Evolutionary conservation across 2,113 vertebrate genomes (phyloP).

Genomic region (Dryoscopus gambensis): DNA sequence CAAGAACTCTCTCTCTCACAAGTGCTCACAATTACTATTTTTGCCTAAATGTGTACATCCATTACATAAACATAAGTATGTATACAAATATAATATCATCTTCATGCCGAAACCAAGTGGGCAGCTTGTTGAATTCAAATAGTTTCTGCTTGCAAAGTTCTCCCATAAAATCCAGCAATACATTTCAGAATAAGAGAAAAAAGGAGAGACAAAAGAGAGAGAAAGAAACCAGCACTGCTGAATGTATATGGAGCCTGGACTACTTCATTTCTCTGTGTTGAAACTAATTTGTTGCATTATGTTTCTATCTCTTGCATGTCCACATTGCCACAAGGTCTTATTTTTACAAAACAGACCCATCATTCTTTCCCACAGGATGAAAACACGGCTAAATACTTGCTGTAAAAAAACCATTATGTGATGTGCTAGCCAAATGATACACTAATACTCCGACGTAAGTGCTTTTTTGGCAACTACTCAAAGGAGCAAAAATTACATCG

Average conservation of each 20-base stretch:
- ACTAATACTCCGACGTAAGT: conserved; percentile 76
- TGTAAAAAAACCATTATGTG: conserved; percentile 76
- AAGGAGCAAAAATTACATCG: conserved; percentile 79
- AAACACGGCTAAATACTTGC: conserved; percentile 72
- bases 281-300: conserved; percentile 70
- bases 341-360: conserved; percentile 71
- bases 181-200: conserved; percentile 17
- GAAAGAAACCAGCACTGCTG: conserved; percentile 14
- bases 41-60: neutral
- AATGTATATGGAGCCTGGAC: conserved; percentile 61
- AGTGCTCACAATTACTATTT: neutral
- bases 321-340: conserved; percentile 69
- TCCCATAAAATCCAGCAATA: conserved; percentile 6
- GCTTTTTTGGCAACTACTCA: conserved; percentile 83
- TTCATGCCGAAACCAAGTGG: neutral
- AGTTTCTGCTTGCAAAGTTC: neutral
- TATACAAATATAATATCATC: neutral
- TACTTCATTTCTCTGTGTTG: conserved; percentile 69
- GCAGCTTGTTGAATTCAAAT: neutral
- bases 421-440: conserved; percentile 75
- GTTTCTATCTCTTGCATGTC: conserved; percentile 68
- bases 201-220: conserved; percentile 15
- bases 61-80: neutral
- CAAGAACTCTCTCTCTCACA: neutral
- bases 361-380: conserved; percentile 75